These are phyloP conservation scores for Himalopsyche kuldschensis DNA, from an alignment of 2,888 invertebrate species.

Conservation along the genomic window DNA sequence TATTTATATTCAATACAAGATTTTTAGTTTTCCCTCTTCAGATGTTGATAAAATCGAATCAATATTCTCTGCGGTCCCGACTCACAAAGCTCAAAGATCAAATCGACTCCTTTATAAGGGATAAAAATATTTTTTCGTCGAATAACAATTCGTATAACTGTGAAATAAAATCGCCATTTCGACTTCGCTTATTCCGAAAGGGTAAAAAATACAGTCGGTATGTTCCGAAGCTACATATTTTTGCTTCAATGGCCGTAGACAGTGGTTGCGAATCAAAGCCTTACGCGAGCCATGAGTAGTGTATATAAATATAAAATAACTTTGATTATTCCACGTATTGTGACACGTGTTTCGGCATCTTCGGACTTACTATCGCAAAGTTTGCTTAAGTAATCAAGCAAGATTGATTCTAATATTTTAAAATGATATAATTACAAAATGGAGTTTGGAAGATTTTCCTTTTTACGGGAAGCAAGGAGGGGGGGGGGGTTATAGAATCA, in stretches of 20 bases:
- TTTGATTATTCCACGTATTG: no score
- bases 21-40: not conserved
- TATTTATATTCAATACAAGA: not conserved
- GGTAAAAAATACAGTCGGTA: not conserved
- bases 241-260: not conserved
- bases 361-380: no score
- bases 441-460: no score
- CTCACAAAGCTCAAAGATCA: not conserved
- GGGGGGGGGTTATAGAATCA: no score
- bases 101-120: not conserved
- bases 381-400: no score
- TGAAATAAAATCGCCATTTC: not conserved
- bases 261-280: not conserved
- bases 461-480: no score
- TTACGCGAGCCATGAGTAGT: no score
- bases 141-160: not conserved
- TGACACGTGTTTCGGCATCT: no score
- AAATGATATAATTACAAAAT: no score
- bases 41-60: not conserved
- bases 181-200: not conserved
- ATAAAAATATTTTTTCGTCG: not conserved
- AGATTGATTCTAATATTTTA: no score
- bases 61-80: not conserved
- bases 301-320: no score
- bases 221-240: not conserved